Base-by-base conservation (phyloP, 1,140 invertebrate species). In the Subanguina moxae region DNA sequence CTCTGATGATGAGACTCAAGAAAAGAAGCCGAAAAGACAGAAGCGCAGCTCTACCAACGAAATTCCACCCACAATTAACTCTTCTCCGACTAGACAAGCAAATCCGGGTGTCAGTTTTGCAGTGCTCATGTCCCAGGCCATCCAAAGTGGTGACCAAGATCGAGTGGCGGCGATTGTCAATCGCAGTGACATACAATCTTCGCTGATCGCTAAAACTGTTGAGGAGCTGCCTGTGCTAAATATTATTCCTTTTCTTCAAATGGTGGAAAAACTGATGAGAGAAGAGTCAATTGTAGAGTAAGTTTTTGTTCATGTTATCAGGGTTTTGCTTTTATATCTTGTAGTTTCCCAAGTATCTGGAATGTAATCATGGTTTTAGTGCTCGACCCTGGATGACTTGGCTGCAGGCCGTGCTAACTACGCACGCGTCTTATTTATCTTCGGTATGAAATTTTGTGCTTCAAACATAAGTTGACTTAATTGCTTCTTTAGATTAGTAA, bases 381-480 rank as follows among this genome's bases (percentile, higher is more conserved):
- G 25, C n/a, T n/a, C 28, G 42, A 5, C 17, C 25, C 23, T 64
- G 62, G 62, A 64, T 64, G 25, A 64, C 3, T 28, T 64, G 62
- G 62, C 42, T 64, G 21, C 17, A 64, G n/a, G 57, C 56, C 13
- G 25, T 64, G 57, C n/a, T 64, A 7, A 57, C n/a, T 28, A 58
- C 62, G 7, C 62, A 64, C 42, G 17, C 62, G 3, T 58, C 62
- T 19, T 64, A 64, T 56, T 38, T 64, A 13, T 64, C 62, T 21
- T 59, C 62, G 23, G 59, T 62, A 43, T 23, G 3, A 9, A 21
- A 3, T 21, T 57, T 28, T 23, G 3, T 62, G 23, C 3, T 21
- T 57, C 32, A 62, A 23, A 9, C 3, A 23, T 13, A 21, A 23
- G 9, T 62, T 57, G 32, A 62, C 32, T 62, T 57, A 23, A 23